A percentile compares a stretch with the other conserved stretches of the same genome.
Conservation (phyloP, 53 echinoderm and acorn worm genomes). For the Zoroaster sp. region DNA sequence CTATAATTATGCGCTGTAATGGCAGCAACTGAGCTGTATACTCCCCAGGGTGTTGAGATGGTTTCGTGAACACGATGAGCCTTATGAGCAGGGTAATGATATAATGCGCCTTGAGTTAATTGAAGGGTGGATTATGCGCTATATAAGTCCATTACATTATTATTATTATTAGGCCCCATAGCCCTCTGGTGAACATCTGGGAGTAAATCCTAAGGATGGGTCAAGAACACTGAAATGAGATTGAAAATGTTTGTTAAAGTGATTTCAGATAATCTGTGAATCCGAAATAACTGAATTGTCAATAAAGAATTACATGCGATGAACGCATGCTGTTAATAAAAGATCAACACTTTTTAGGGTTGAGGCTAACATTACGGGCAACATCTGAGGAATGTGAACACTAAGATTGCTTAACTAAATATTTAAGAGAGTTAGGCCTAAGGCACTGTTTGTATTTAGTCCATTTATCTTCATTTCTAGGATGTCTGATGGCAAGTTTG, state of each 20-base stretch:
- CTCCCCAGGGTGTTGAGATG: no score
- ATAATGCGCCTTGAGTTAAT: no score
- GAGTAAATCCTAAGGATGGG: neutral
- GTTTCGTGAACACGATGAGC: no score
- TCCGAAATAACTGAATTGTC: neutral
- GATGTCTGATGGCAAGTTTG: neutral
- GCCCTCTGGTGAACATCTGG: neutral
- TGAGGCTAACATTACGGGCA: neutral
- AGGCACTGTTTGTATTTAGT: neutral
- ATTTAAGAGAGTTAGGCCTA: neutral
- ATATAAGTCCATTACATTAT: no score
- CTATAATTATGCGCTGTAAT: no score
- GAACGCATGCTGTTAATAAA: neutral
- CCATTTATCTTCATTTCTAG: neutral
- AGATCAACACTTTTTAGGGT: neutral
- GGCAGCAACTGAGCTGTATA: no score
- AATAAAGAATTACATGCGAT: neutral
- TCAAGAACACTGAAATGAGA: neutral
- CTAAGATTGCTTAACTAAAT: neutral
- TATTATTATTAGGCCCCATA: no score
- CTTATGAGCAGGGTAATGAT: no score
- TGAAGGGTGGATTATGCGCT: no score
- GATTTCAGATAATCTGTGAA: neutral
- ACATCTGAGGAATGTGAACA: neutral
- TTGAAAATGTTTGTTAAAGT: neutral